Percentiles rank a stretch among this genome's conserved stretches.
Conservation (phyloP, 1,140 invertebrate genomes). For the Megathymus violae region DNA sequence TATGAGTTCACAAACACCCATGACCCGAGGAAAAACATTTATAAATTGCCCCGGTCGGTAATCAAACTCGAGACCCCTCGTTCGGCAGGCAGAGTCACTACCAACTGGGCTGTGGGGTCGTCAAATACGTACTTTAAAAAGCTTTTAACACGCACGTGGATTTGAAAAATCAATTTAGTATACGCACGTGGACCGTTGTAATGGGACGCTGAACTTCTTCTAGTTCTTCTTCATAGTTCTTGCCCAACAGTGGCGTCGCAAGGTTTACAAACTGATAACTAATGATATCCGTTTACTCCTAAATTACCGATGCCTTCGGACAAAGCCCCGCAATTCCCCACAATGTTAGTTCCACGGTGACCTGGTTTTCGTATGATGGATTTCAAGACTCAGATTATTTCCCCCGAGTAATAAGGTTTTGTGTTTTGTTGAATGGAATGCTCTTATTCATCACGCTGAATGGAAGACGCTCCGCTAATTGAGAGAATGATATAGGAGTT, state of each 20-base stretch:
- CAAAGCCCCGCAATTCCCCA: background rate
- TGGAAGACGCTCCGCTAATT: background rate
- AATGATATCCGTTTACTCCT: background rate
- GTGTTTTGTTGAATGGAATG: slow-evolving; percentile 7
- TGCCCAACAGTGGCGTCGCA: background rate
- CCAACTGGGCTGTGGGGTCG: too few species aligned
- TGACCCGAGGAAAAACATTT: too few species aligned
- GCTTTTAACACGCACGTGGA: too few species aligned
- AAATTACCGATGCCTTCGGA: background rate
- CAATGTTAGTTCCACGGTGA: slow-evolving; percentile 9
- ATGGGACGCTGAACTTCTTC: too few species aligned
- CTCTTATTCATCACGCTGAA: slow-evolving; percentile 15
- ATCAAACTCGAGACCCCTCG: too few species aligned
- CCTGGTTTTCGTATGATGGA: slow-evolving; percentile 20
- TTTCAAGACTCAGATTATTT: slow-evolving; percentile 20
- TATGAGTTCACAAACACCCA: too few species aligned
- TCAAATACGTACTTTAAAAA: too few species aligned
- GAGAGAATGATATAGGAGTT: slow-evolving; percentile 1
- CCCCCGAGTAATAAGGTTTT: slow-evolving; percentile 26
- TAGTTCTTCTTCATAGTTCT: too few species aligned
- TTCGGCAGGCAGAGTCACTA: too few species aligned
- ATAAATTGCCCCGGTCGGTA: too few species aligned
- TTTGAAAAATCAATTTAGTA: too few species aligned
- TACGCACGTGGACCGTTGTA: too few species aligned
- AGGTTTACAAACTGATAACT: background rate